These are phyloP conservation scores for Agrilus planipennis DNA, from an alignment of 1,140 invertebrate species.

Conservation along the genomic window DNA sequence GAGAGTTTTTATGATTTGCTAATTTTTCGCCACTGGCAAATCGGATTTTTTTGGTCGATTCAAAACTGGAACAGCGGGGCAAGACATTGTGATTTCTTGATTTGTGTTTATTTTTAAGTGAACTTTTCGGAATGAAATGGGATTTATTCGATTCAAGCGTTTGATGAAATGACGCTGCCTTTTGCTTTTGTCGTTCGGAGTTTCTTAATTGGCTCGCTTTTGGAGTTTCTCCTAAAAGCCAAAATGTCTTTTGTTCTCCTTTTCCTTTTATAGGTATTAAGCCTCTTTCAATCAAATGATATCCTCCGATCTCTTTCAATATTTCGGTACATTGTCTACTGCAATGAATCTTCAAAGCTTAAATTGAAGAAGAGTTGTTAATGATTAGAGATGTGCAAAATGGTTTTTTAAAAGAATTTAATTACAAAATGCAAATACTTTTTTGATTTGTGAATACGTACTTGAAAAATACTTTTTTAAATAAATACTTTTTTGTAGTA, in stretches of 20 bases:
- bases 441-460: too few relatives aligned
- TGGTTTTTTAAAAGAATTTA: too few relatives aligned
- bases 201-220: conserved; percentile 39
- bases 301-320: conserved; percentile 67
- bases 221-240: conserved; percentile 67
- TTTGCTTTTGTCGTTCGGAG: conserved; percentile 38
- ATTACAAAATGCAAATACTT: too few relatives aligned
- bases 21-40: conserved; percentile 54
- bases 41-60: conserved; percentile 65
- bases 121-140: conserved; percentile 42
- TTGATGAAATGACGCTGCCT: conserved; percentile 26
- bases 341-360: conserved; percentile 77
- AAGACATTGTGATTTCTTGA: conserved; percentile 33
- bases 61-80: conserved; percentile 62
- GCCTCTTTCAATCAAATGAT: conserved; percentile 64
- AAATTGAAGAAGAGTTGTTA: too few relatives aligned
- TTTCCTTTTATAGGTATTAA: conserved; percentile 78
- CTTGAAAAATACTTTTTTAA: too few relatives aligned
- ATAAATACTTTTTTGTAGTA: too few relatives aligned
- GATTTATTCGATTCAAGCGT: conserved; percentile 22
- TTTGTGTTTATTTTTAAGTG: conserved; percentile 43
- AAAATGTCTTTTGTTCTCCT: conserved; percentile 74
- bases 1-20: conserved; percentile 36
- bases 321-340: conserved; percentile 60
- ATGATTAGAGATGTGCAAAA: too few relatives aligned